These are phyloP conservation scores for Equus quagga DNA, from an alignment of 2,113 vertebrate species.

Conservation along the genomic window DNA sequence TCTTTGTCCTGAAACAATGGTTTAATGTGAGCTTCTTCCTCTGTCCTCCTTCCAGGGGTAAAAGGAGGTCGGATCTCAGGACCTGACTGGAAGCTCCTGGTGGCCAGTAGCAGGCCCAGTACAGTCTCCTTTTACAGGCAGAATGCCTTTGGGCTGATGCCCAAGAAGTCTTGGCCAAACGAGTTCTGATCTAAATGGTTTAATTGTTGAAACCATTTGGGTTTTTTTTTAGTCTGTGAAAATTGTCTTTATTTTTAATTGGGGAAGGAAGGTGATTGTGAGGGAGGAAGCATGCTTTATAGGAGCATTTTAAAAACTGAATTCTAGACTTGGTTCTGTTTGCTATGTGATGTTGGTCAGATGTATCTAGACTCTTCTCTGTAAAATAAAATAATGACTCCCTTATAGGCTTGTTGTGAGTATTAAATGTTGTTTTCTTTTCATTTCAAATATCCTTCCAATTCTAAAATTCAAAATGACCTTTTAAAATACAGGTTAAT, in stretches of 20 bases:
- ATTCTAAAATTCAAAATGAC: conserved; percentile 32
- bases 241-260: not conserved
- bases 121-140: not conserved
- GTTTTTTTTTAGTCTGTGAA: not conserved
- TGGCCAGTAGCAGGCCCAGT: not conserved
- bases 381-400: conserved; percentile 17
- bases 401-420: not conserved
- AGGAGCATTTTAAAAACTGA: not conserved
- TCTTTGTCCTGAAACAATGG: not conserved
- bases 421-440: not conserved
- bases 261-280: not conserved
- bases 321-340: not conserved
- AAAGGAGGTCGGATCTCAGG: not conserved
- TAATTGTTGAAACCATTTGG: not conserved
- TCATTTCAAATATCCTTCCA: not conserved
- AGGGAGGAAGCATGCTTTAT: not conserved
- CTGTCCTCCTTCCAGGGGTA: not conserved
- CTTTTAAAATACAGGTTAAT: conserved; percentile 7
- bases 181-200: conserved; percentile 10
- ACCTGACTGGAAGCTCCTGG: not conserved
- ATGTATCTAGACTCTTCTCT: not conserved
- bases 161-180: not conserved
- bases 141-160: not conserved
- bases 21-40: not conserved
- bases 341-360: not conserved